phyloP scores from a whole-genome alignment of 2,888 invertebrate species.

The Rhaphigaster nebulosa region DNA sequence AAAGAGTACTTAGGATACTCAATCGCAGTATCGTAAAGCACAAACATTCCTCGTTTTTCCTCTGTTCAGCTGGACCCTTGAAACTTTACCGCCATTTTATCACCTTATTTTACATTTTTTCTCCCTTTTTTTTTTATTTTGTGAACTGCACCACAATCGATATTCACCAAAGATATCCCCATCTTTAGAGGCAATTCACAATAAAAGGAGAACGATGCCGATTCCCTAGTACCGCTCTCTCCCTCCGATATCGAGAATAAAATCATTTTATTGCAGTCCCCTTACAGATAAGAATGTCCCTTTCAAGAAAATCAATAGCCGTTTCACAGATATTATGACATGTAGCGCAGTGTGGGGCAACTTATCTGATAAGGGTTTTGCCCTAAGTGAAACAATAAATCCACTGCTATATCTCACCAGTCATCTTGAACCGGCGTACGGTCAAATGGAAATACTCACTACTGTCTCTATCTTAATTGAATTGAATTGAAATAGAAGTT shows the following conservation, averaged over 20 bases:
- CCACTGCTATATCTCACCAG: background rate
- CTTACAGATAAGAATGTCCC: background rate
- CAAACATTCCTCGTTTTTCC: too few species aligned
- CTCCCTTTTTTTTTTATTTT: too few species aligned
- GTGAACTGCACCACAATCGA: too few species aligned
- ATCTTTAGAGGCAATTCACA: background rate
- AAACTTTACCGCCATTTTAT: too few species aligned
- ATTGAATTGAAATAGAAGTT: background rate
- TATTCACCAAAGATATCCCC: background rate
- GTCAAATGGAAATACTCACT: background rate
- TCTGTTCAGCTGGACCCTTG: too few species aligned
- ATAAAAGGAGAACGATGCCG: background rate
- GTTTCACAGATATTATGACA: background rate
- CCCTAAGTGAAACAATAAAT: background rate
- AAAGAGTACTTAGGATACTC: too few species aligned
- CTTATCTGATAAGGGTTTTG: background rate
- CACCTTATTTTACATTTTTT: too few species aligned
- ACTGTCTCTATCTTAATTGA: too few species aligned
- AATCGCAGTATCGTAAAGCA: too few species aligned
- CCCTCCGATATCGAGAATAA: background rate
- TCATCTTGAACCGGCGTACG: background rate
- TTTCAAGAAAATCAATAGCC: background rate
- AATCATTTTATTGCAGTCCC: slow-evolving; percentile 11
- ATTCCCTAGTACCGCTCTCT: background rate
- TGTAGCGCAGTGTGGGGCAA: background rate